Conservation (phyloP, 2,113 vertebrate species). For the Megalops atlanticus region DNA sequence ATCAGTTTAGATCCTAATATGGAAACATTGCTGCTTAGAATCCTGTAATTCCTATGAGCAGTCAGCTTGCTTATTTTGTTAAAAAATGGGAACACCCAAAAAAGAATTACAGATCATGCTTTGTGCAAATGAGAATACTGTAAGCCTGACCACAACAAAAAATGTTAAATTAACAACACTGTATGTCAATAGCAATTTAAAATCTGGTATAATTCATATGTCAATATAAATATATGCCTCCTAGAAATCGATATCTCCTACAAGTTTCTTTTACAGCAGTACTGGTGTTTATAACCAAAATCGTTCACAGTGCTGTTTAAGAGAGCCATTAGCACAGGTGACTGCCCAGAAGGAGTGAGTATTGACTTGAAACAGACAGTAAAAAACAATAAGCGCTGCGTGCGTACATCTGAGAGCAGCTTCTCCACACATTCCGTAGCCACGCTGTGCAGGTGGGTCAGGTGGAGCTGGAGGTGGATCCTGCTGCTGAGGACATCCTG, state of each 20-base stretch:
- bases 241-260: neutral
- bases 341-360: too few species aligned
- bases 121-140: too few species aligned
- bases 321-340: constrained; percentile 8
- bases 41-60: too few species aligned
- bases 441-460: constrained; percentile 98
- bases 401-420: constrained; percentile 91
- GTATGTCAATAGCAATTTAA: too few species aligned
- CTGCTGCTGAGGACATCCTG: constrained; percentile 99
- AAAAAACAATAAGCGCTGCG: neutral
- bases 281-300: constrained; percentile 30
- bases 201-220: neutral
- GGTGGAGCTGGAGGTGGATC: constrained; percentile 97
- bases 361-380: neutral
- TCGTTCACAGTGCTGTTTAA: constrained; percentile 32
- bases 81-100: neutral
- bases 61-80: neutral
- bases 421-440: constrained; percentile 98
- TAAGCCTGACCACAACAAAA: too few species aligned
- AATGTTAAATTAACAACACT: too few species aligned
- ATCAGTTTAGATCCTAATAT: too few species aligned
- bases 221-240: neutral
- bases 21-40: too few species aligned
- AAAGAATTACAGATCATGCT: too few species aligned
- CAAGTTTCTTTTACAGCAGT: constrained; percentile 21